Evolutionary conservation across 2,113 vertebrate genomes (phyloP), one percentile per base, ranked within the genome.

Genomic region (Phrynocephalus versicolor): DNA sequence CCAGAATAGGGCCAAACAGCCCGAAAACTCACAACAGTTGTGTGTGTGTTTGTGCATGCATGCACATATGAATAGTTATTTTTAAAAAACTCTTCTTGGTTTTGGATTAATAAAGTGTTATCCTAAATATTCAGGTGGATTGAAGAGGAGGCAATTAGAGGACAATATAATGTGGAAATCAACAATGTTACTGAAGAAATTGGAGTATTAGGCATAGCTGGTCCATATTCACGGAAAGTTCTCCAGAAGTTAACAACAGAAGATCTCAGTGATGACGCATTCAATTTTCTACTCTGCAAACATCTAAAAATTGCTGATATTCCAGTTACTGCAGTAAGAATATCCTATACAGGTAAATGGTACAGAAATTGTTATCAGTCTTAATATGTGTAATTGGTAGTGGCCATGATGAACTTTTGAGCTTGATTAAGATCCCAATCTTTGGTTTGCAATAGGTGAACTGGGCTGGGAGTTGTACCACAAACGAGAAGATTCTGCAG

Each of bases 381-480:
- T 41, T 41, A 37, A 39, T 1, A 86, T 51, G 51, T 55, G 35
- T 84, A 89, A 69, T 33, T 64, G n/a, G 23, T 74, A 37, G 39
- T 41, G 39, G 30, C 15, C n/a, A 62, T 6, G 41, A 1, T 87
- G 90, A 86, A 55, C 77, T 25, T 78, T 16, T 3, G 79, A 33
- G 88, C 19, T 6, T 87, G 27, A 84, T 89, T 25, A 86, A 85
- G 86, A 30, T 3, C 0, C 70, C 82, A 51, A 65, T 91, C 35
- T 88, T 82, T 37, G 74, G 51, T 92, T 39, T 90, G 0, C 87
- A 93, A 86, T 88, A 99, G 99, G 99, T 86, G 99, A 99, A 94
- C 95, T 99, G 62, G 99, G 99, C 12, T 99, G 99, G 98, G 99
- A 99, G 93, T 94, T 99, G 70, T 99, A 99, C 90, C 97, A 98